phyloP scores from a whole-genome alignment of 2,888 invertebrate species.

The Caenorhabditis sp. region DNA sequence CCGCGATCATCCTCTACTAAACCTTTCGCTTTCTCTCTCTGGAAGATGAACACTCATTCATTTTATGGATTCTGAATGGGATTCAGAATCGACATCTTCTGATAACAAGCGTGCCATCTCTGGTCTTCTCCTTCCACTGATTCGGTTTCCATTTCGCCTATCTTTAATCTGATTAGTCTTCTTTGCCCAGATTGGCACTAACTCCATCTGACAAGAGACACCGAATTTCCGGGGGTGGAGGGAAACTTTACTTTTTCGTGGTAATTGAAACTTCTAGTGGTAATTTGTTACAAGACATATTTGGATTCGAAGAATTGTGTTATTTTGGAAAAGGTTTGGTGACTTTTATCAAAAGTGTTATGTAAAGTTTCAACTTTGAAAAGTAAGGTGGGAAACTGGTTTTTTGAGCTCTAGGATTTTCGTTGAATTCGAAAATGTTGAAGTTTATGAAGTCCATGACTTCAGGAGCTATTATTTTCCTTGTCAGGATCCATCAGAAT shows the following conservation, averaged over 20 bases:
- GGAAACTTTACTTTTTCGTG: slow-evolving; percentile 6
- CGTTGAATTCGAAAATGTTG: too few relatives aligned
- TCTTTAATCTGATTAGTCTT: slow-evolving; percentile 41
- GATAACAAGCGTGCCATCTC: slow-evolving; percentile 38
- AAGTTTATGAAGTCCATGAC: too few relatives aligned
- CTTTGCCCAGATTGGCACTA: slow-evolving; percentile 1
- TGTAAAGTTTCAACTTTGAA: not conserved
- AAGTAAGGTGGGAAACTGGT: too few relatives aligned
- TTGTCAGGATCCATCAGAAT: too few relatives aligned
- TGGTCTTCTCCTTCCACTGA: slow-evolving; percentile 5
- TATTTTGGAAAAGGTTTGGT: not conserved
- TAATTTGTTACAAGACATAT: not conserved
- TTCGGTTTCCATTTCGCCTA: slow-evolving; percentile 5
- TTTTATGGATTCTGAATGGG: slow-evolving; percentile 14
- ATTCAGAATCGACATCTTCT: slow-evolving; percentile 11
- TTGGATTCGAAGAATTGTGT: slow-evolving; percentile 1
- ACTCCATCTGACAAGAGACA: slow-evolving; percentile 37
- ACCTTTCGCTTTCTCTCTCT: slow-evolving; percentile 38
- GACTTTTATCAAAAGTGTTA: not conserved
- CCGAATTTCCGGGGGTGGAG: not conserved
- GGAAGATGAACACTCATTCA: not conserved
- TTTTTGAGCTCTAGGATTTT: not conserved
- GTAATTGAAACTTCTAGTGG: slow-evolving; percentile 18
- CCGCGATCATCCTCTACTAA: slow-evolving; percentile 2
- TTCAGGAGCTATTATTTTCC: too few relatives aligned